phyloP scores from a whole-genome alignment of 2,113 vertebrate genomes.

The Alaudala cheleensis region DNA sequence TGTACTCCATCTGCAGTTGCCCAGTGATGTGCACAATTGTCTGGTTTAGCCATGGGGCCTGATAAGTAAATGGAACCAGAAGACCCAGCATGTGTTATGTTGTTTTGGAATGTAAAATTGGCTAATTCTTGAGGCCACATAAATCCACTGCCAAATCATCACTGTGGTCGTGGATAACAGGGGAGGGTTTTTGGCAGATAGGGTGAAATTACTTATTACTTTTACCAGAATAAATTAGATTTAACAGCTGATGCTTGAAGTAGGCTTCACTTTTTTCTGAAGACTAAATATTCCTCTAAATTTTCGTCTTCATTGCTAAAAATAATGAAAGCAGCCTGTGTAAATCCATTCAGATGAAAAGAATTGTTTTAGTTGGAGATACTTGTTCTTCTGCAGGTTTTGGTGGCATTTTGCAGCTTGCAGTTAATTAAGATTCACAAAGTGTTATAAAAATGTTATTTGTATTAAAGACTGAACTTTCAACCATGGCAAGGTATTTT shows the following conservation, averaged over 20 bases:
- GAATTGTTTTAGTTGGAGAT: not conserved
- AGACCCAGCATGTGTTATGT: fast-evolving
- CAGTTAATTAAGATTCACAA: not conserved
- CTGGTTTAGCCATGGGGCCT: not conserved
- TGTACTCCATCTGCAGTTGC: not conserved
- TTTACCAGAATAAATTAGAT: not conserved
- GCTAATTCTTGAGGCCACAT: not conserved
- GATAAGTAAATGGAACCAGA: not conserved
- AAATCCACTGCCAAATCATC: not conserved
- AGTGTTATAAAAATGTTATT: not conserved
- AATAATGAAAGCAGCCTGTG: not conserved
- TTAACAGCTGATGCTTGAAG: not conserved
- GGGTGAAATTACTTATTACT: not conserved
- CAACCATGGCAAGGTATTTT: not conserved
- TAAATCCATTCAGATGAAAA: not conserved
- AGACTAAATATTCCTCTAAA: not conserved
- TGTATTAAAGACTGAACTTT: not conserved
- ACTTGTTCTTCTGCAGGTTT: not conserved
- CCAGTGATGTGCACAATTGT: not conserved
- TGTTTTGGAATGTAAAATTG: not conserved
- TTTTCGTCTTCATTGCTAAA: not conserved
- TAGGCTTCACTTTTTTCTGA: not conserved
- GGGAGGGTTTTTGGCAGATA: not conserved
- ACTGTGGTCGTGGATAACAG: not conserved
- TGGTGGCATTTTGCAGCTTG: not conserved